These are phyloP conservation scores for Junonia oenone DNA, from an alignment of 2,888 invertebrate species.

Conservation along the genomic window DNA sequence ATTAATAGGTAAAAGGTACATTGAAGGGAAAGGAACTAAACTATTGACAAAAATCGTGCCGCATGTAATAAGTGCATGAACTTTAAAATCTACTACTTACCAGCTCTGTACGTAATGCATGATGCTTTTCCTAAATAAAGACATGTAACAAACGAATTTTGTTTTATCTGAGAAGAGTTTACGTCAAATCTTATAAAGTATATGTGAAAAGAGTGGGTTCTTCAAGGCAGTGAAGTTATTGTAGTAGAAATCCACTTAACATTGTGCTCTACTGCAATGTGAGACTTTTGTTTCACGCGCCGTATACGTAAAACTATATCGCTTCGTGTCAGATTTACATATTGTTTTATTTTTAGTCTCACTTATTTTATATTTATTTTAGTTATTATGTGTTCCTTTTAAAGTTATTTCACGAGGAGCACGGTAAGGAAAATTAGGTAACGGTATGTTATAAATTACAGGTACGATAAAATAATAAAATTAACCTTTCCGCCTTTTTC, in stretches of 20 bases:
- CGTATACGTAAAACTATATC: conserved; percentile 9
- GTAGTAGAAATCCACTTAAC: conserved; percentile 27
- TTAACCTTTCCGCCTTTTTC: no score
- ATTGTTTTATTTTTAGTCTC: not conserved
- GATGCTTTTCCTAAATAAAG: conserved; percentile 86
- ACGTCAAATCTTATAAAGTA: conserved; percentile 19
- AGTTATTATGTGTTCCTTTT: not conserved
- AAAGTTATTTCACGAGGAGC: not conserved
- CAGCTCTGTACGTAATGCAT: conserved; percentile 92
- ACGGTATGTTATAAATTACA: no score
- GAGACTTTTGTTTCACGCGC: conserved; percentile 19
- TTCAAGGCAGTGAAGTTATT: conserved; percentile 23
- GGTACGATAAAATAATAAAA: no score
- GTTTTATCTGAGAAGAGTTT: conserved; percentile 27
- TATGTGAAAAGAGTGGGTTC: conserved; percentile 28
- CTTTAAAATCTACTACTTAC: conserved; percentile 76
- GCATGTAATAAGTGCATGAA: not conserved
- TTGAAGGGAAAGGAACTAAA: not conserved
- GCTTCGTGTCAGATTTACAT: not conserved
- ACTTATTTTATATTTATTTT: not conserved
- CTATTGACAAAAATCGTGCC: not conserved
- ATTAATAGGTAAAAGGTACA: not conserved
- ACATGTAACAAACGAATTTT: conserved; percentile 39
- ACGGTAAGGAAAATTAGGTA: not conserved
- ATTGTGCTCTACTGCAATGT: conserved; percentile 28